Evolutionary conservation across 2,113 vertebrate genomes (phyloP).

Genomic region (Gnathonemus longibarbis): DNA sequence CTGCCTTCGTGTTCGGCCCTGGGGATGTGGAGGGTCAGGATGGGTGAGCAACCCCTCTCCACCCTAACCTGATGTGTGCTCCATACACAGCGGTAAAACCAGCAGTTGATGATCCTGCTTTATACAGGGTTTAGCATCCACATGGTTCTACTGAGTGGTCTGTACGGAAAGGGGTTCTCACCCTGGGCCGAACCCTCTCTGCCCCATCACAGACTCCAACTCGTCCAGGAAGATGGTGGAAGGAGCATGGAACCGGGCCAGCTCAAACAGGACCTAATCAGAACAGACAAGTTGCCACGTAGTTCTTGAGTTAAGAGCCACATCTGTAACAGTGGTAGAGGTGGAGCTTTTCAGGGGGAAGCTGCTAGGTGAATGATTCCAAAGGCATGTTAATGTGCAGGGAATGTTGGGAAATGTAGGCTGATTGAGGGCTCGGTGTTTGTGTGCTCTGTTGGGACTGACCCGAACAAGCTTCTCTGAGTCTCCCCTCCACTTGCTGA

Average conservation of each 20-base stretch:
- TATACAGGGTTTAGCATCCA: not conserved
- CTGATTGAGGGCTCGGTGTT: not conserved
- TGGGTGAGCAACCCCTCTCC: not conserved
- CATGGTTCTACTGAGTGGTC: not conserved
- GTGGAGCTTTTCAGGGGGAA: not conserved
- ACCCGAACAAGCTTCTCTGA: conserved; percentile 95
- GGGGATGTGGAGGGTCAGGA: conserved; percentile 26
- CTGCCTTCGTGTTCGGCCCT: conserved; percentile 93
- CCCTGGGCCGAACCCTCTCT: conserved; percentile 75
- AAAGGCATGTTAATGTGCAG: not conserved
- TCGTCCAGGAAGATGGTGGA: conserved; percentile 98
- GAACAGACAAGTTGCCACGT: not conserved
- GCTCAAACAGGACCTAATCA: conserved; percentile 83
- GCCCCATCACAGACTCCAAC: conserved; percentile 93
- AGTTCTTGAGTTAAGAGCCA: not conserved
- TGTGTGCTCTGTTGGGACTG: not conserved
- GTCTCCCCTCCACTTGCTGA: conserved; percentile 97
- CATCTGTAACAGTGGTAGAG: not conserved
- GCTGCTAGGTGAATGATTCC: not conserved
- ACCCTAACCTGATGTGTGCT: not conserved
- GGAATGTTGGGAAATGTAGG: not conserved
- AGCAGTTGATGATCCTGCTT: not conserved
- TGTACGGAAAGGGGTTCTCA: conserved; percentile 42
- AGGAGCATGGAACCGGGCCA: conserved; percentile 88
- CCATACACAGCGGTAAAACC: not conserved